Percentiles rank a stretch among this genome's conserved stretches.
Evolutionary conservation across 2,113 vertebrate species (phyloP).

Genomic region (Melanocharis versteri): DNA sequence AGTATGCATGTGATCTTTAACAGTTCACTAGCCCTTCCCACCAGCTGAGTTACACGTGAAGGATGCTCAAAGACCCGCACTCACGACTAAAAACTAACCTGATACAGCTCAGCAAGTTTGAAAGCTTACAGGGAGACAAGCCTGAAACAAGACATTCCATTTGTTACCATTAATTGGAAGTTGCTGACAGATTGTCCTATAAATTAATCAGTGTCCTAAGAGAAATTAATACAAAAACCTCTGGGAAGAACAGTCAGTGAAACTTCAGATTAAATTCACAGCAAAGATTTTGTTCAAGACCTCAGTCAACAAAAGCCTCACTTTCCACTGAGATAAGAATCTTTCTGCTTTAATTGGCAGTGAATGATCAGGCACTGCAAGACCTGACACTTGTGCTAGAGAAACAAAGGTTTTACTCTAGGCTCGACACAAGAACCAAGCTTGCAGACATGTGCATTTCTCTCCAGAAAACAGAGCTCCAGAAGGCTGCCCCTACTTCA

Average conservation of each 20-base stretch:
- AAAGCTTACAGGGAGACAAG: neutral
- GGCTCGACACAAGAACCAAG: neutral
- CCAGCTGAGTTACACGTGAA: rapidly evolving
- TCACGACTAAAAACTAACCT: neutral
- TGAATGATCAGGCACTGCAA: neutral
- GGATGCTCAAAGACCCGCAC: neutral
- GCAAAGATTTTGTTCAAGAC: neutral
- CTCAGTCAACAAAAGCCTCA: neutral
- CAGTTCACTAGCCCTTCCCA: neutral
- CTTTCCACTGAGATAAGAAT: neutral
- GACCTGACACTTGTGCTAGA: neutral
- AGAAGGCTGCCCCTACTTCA: neutral
- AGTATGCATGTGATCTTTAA: rapidly evolving
- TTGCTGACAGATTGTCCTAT: neutral
- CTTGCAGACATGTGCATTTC: neutral
- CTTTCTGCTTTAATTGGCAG: neutral
- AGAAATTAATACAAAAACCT: neutral
- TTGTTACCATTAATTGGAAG: neutral
- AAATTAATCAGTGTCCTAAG: neutral
- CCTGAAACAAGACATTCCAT: neutral
- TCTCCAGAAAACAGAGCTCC: neutral
- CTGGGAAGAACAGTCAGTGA: neutral
- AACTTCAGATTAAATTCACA: neutral
- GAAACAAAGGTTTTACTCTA: neutral
- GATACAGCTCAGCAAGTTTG: neutral